A percentile compares a stretch with the other conserved stretches of the same genome.
phyloP scores from a whole-genome alignment of 2,113 vertebrate species.

The Hypocryptadius cinnamomeus region DNA sequence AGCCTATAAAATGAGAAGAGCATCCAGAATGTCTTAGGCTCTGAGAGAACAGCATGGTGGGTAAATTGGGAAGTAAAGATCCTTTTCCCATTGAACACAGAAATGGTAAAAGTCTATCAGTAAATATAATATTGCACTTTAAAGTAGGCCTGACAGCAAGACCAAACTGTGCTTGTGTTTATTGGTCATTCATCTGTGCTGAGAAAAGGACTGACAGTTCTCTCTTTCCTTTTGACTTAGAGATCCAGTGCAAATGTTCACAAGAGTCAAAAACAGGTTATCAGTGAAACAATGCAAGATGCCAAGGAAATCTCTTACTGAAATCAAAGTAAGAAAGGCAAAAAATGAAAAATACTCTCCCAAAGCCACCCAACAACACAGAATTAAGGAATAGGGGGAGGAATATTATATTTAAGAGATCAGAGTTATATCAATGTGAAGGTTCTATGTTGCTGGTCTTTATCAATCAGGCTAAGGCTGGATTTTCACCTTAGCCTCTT shows the following conservation, averaged over 20 bases:
- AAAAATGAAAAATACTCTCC: neutral
- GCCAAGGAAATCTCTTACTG: neutral
- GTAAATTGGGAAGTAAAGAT: neutral
- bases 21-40: neutral
- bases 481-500: slow-evolving; percentile 43
- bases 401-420: neutral
- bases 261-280: neutral
- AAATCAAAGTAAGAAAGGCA: neutral
- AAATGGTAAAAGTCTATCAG: neutral
- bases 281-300: neutral
- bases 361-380: neutral
- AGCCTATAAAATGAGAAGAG: neutral
- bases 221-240: neutral
- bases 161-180: neutral
- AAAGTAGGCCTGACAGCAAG: neutral
- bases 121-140: neutral
- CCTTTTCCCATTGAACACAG: neutral
- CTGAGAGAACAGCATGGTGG: neutral
- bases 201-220: neutral
- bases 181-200: neutral
- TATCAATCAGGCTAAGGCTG: neutral
- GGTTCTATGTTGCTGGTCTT: neutral
- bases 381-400: neutral
- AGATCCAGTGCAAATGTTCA: neutral
- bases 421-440: neutral